phyloP scores from a whole-genome alignment of 2,113 vertebrate species.

The Meleagris gallopavo region DNA sequence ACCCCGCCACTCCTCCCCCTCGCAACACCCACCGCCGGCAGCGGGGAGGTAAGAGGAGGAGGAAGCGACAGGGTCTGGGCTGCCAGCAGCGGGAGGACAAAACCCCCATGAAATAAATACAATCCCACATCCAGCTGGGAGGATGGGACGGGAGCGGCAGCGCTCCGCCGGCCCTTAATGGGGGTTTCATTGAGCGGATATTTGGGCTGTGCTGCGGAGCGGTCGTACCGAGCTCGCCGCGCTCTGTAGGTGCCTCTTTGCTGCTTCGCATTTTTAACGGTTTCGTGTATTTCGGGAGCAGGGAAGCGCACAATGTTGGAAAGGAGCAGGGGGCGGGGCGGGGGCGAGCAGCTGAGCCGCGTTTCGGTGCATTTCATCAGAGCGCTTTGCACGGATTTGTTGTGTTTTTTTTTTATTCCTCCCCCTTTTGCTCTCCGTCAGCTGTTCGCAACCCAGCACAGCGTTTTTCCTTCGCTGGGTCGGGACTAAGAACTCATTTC shows the following conservation, averaged over 20 bases:
- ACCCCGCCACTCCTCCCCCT: conserved; percentile 32
- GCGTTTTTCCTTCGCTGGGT: not conserved
- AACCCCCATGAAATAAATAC: conserved; percentile 63
- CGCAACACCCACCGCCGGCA: conserved; percentile 61
- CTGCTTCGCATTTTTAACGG: conserved; percentile 56
- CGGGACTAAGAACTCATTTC: not conserved
- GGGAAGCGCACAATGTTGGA: conserved; percentile 56
- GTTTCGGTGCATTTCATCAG: conserved; percentile 70
- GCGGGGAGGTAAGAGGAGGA: conserved; percentile 70
- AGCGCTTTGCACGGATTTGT: conserved; percentile 36
- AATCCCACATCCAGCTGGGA: conserved; percentile 19
- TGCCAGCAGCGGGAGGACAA: conserved; percentile 6
- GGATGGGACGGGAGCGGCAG: conserved; percentile 12
- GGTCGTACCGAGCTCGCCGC: conserved; percentile 23
- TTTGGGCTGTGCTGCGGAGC: conserved; percentile 13
- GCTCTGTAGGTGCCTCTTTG: conserved; percentile 49
- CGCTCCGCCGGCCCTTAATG: not conserved
- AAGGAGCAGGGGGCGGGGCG: conserved; percentile 63
- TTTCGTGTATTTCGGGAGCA: conserved; percentile 54
- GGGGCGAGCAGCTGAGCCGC: conserved; percentile 66
- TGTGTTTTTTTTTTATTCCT: not conserved
- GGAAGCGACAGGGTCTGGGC: conserved; percentile 53
- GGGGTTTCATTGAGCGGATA: conserved; percentile 31
- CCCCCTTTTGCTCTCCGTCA: conserved; percentile 5
- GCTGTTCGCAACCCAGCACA: conserved; percentile 34